Base-by-base conservation (phyloP, 2,113 vertebrate genomes). In the Lontra canadensis region DNA sequence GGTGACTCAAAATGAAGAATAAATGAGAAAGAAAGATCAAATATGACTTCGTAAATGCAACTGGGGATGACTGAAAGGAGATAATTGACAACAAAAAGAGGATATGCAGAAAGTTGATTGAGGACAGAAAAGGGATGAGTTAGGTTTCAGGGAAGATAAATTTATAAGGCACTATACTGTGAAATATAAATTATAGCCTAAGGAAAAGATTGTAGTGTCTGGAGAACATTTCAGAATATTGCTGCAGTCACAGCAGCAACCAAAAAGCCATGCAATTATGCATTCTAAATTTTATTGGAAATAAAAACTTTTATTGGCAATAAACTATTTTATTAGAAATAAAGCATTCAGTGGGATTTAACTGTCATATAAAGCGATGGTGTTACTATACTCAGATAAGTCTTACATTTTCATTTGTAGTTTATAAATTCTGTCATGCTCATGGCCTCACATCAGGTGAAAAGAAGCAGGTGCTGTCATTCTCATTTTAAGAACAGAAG, bases 261-360 rank as follows among this genome's bases (percentile, higher is more conserved):
- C 65, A 59, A 14, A 76, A 84, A 95, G n/a, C 4, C 25, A 47
- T 52, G 11, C 55, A 79, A 36, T 90, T 52, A 25, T n/a, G n/a
- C 31, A 34, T 84, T 59, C 12, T 92, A 25, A 80, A 44, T 80
- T 25, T 65, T 90, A 88, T 42, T 90, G 26, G 55, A 84, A 93
- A 59, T 83, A 94, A 92, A 67, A 55, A 47, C 23, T 86, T 80
- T 97, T 83, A 85, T 23, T 82, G 57, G 18, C 44, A 85, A 59
- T 78, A 69, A 59, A 71, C 13, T 15, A 79, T 91, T 96, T 95
- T 89, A 86, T 74, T 90, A 63, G 67, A 95, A 94, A 55, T n/a
- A 87, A 79, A 81, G 23, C 74, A 90, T 74, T 95, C 25, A 34
- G 5, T 88, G n/a, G n/a, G 52, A 84, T 11, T 55, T 26, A 49